Evolutionary conservation across 2,113 vertebrate genomes (phyloP).

Genomic region (Prietella phreatophila): DNA sequence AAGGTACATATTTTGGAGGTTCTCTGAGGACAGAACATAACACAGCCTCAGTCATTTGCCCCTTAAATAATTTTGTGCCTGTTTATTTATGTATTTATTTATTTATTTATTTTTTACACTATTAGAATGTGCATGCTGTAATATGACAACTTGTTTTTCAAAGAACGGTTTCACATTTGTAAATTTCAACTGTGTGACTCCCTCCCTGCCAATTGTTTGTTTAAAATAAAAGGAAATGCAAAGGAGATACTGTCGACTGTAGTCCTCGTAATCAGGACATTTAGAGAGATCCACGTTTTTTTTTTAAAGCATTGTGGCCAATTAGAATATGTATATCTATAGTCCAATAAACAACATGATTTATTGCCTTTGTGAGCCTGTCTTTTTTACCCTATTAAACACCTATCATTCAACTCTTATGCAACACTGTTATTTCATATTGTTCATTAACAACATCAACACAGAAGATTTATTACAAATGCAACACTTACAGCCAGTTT

Average conservation of each 20-base stretch:
- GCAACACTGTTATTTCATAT: neutral
- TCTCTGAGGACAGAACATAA: conserved; percentile 10
- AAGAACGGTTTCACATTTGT: conserved; percentile 42
- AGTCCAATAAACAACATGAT: conserved; percentile 51
- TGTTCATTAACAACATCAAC: neutral
- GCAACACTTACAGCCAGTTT: neutral
- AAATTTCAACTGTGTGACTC: conserved; percentile 37
- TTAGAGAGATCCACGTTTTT: conserved; percentile 26
- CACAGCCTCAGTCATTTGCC: conserved; percentile 10
- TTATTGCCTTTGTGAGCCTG: conserved; percentile 29
- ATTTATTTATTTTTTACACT: conserved; percentile 43
- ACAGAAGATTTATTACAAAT: too few species aligned
- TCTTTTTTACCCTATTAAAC: conserved; percentile 19
- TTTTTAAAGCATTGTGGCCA: conserved; percentile 48
- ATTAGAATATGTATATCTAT: conserved; percentile 51
- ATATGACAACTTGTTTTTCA: conserved; percentile 34
- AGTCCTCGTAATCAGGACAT: conserved; percentile 25
- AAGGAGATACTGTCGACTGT: conserved; percentile 31
- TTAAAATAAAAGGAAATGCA: conserved; percentile 37
- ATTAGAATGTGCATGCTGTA: conserved; percentile 49
- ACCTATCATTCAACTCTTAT: neutral
- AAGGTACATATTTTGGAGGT: conserved; percentile 16
- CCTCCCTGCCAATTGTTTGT: conserved; percentile 20
- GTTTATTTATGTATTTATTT: conserved; percentile 45
- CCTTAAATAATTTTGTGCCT: conserved; percentile 42